These are phyloP conservation scores for Diplosoma virens DNA, from an alignment of 23 tunicate genomes.

Conservation along the genomic window DNA sequence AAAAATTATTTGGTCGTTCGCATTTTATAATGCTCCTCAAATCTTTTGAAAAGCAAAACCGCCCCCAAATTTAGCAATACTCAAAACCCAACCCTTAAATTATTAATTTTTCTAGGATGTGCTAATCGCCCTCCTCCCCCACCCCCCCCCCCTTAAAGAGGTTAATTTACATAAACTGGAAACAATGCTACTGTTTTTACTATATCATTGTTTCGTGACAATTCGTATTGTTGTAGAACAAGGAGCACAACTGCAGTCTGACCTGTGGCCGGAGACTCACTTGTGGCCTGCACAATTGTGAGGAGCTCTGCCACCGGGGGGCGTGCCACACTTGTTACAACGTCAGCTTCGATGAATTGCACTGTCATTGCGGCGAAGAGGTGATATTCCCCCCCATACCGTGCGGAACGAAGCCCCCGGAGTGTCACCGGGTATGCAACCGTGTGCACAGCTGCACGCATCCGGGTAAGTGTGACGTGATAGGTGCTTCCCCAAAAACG, in stretches of 20 bases:
- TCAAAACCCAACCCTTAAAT: no score
- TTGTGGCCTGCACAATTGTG: constrained; percentile 81
- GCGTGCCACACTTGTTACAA: constrained; percentile 79
- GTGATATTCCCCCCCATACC: constrained; percentile 90
- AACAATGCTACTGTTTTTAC: no score
- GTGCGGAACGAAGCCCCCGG: constrained; percentile 92
- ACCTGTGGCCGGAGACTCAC: constrained; percentile 75
- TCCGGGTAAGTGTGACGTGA: constrained; percentile 30
- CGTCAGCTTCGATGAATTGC: constrained; percentile 91
- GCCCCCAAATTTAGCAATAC: no score
- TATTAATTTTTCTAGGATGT: background rate
- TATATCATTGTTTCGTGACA: background rate
- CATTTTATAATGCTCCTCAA: no score
- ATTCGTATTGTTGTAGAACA: constrained; percentile 13
- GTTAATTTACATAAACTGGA: no score
- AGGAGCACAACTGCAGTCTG: constrained; percentile 67
- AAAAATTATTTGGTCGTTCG: no score
- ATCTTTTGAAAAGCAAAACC: no score
- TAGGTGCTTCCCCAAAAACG: background rate
- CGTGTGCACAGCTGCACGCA: constrained; percentile 78
- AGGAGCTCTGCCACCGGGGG: constrained; percentile 82
- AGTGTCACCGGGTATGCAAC: constrained; percentile 60
- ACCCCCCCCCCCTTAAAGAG: no score
- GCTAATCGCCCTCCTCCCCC: no score
- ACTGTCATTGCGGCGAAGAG: constrained; percentile 83